phyloP scores from a whole-genome alignment of 92 coral and sea anemone genomes.

The Meandrina meandrites region DNA sequence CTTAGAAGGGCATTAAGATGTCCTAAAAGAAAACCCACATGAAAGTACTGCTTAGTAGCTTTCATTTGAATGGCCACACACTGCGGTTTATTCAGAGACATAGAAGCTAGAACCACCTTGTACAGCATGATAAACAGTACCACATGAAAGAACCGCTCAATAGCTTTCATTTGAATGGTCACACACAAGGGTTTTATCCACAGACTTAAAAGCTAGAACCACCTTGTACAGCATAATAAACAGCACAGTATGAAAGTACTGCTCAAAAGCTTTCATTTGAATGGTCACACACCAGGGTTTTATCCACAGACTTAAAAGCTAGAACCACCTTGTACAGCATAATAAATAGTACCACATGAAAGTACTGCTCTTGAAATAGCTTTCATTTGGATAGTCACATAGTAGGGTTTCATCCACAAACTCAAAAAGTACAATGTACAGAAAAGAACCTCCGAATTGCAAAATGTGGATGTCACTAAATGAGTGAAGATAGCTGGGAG shows the following conservation, averaged over 20 bases:
- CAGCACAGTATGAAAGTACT: neutral
- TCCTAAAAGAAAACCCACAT: constrained; percentile 47
- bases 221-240: neutral
- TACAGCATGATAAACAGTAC: too few relatives aligned
- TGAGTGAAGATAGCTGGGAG: too few relatives aligned
- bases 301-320: neutral
- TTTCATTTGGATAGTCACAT: too few relatives aligned
- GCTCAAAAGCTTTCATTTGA: neutral
- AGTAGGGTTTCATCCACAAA: too few relatives aligned
- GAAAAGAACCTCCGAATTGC: neutral
- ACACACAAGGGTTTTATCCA: neutral
- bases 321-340: neutral
- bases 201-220: neutral
- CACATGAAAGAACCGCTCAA: neutral
- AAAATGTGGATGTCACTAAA: too few relatives aligned
- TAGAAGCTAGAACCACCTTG: neutral
- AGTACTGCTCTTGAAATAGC: too few relatives aligned
- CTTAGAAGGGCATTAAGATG: constrained; percentile 92
- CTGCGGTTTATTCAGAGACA: neutral
- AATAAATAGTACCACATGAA: neutral
- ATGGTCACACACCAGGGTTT: neutral
- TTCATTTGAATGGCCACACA: neutral
- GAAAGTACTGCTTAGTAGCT: neutral
- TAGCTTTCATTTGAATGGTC: neutral
- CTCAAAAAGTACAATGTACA: too few relatives aligned